Base-by-base conservation (phyloP, 2,888 invertebrate genomes). In the Acronicta aceris region DNA sequence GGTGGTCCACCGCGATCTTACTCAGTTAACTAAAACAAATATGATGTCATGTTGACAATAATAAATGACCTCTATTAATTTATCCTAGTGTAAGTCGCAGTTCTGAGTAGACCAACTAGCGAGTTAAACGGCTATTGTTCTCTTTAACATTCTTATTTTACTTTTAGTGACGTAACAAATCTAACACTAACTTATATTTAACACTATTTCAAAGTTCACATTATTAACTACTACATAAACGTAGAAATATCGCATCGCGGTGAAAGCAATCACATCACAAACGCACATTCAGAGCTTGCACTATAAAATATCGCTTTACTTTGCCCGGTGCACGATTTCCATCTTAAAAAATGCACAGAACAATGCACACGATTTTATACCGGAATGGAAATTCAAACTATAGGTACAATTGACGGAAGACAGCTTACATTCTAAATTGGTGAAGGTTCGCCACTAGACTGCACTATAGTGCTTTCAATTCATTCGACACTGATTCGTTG, bases 1-100 rank as follows among this genome's bases (percentile, higher is more conserved):
- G 88, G 89, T 88, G 89, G 89, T 84, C 88, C 71, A 67, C 74
- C 74, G 74, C 49, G 71, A 79, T 82, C 76, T 70, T 65, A 70
- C 78, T 73, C 73, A 74, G 79, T 81, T 79, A 82, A 82, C 75
- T 84, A 81, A 86, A 88, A 87, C 86, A 87, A 89, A 88, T 87
- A 89, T 85, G 76, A 85, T 81, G 83, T 85, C 83, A 81, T 81
- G 70, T 76, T 81, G 85, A 86, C 85, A 85, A 80, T 83, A 81
- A 79, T 48, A 81, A 79, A 81, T 74, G 78, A 78, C 64, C 60
- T 56, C 76, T 65, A 83, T 83, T 84, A 83, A 84, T 85, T 82
- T 83, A 83, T 83, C 58, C 66, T 71, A 72, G 48, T 66, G 65
- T 60, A 60, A 62, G 60, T 66, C 51, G 45, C 41, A 51, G 57